These are phyloP conservation scores for Diplolepis rosae DNA, from an alignment of 2,888 invertebrate species.

Conservation along the genomic window DNA sequence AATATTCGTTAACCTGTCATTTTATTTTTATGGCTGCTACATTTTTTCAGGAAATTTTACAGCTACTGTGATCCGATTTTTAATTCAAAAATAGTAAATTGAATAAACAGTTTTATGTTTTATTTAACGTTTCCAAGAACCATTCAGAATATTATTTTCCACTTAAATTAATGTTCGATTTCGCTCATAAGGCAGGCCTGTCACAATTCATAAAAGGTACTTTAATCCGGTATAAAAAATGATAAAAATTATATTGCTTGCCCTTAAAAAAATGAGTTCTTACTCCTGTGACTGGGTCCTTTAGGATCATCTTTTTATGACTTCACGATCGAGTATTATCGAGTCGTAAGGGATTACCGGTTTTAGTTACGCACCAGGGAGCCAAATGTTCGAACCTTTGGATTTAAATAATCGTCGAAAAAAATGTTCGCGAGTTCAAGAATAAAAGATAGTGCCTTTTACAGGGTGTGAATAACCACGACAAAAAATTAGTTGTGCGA, in stretches of 20 bases:
- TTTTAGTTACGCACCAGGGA: slow-evolving; percentile 50
- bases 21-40: not conserved
- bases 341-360: slow-evolving; percentile 44
- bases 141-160: no score
- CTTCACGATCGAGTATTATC: no score
- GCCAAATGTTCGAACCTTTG: slow-evolving; percentile 41
- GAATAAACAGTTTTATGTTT: not conserved
- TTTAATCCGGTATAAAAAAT: slow-evolving; percentile 45
- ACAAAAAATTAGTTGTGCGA: slow-evolving; percentile 31
- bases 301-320: no score
- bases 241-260: no score
- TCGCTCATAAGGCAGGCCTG: not conserved
- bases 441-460: slow-evolving; percentile 2
- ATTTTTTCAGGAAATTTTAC: no score
- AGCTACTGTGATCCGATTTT: not conserved
- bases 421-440: slow-evolving; percentile 18
- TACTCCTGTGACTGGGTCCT: no score
- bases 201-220: not conserved
- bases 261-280: no score
- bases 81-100: not conserved
- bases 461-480: slow-evolving; percentile 26
- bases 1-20: not conserved
- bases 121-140: not conserved
- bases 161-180: not conserved
- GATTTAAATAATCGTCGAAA: slow-evolving; percentile 42